Evolutionary conservation across 23 tunicate genomes (phyloP), one percentile per base, ranked within the genome.

Genomic region (Aplidium turbinatum): DNA sequence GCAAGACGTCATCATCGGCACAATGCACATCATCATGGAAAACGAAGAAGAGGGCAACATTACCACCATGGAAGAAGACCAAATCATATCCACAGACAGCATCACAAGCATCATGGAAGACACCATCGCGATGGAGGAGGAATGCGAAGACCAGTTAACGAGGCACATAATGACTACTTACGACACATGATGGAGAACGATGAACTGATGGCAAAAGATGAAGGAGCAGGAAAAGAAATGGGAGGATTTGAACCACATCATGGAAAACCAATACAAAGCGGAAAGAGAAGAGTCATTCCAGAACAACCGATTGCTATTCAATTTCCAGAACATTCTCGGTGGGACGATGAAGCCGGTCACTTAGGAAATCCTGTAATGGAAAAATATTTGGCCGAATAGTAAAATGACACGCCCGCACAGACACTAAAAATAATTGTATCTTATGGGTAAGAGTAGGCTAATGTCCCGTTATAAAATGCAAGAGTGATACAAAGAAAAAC

Each of bases 101-200:
- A 66, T 19, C 48, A 58, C 25, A 83, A 70, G 9, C 85, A 80
- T 33, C 86, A 74, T 35, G 58, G 38, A 3, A 67, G 31, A 18
- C 62, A 47, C 2, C 71, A 35, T 13, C 94, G 80, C 72, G 72
- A 48, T 7, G 40, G 74, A 11, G 72, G 57, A 40, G 86, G 86
- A 1, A 56, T 69, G 13, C 31, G 83, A 29, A 58, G 77, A 20
- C 91, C 86, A 40, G 51, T 76, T 21, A 65, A 69, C 47, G 83
- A 58, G 3, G 78, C 74, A 1, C 86, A 91, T 26, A 91, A 91
- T 38, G 91, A 84, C 45, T 91, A 78, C 58, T 47, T 91, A 18
- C 71, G 97, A 13, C 70, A 64, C 31, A 78, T 91, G 91, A 69
- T 91, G 47, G 97, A 65, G 30, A 84, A 75, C 63, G 97, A 91